A percentile compares a stretch with the other conserved stretches of the same genome.
Conservation (phyloP, 2,797 vertebrate species). For the Sebastes nivosus region DNA sequence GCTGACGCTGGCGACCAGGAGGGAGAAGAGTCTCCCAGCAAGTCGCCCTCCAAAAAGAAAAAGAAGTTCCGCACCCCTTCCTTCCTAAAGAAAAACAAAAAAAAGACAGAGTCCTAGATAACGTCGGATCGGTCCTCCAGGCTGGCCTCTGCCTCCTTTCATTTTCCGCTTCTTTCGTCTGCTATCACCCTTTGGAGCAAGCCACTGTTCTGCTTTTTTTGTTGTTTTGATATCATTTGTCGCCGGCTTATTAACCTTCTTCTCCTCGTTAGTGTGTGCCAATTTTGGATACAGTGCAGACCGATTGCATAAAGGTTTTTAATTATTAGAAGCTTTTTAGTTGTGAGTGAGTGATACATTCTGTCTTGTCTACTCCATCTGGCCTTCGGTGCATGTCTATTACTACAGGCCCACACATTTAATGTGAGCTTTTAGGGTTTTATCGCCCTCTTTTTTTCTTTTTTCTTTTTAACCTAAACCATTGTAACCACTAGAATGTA, state of each 20-base stretch:
- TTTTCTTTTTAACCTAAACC: slow-evolving; percentile 46
- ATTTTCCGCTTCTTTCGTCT: slow-evolving; percentile 23
- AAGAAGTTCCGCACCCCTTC: slow-evolving; percentile 99
- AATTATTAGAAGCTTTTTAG: slow-evolving; percentile 68
- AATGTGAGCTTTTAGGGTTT: slow-evolving; percentile 59
- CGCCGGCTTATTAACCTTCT: slow-evolving; percentile 75
- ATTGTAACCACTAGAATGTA: slow-evolving; percentile 91
- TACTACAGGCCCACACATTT: slow-evolving; percentile 47
- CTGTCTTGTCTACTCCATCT: slow-evolving; percentile 60
- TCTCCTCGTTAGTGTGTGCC: slow-evolving; percentile 77
- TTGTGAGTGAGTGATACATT: slow-evolving; percentile 65
- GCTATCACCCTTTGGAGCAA: slow-evolving; percentile 50
- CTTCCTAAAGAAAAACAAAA: slow-evolving; percentile 99
- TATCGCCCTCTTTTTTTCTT: slow-evolving; percentile 36
- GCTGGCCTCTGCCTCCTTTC: slow-evolving; percentile 45
- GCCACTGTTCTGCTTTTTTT: slow-evolving; percentile 58
- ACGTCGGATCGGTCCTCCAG: slow-evolving; percentile 42
- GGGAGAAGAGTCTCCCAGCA: slow-evolving; percentile 96
- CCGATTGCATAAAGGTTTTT: slow-evolving; percentile 68
- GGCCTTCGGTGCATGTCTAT: slow-evolving; percentile 76
- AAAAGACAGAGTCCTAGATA: slow-evolving; percentile 93
- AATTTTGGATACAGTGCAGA: slow-evolving; percentile 78
- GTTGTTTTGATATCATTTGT: slow-evolving; percentile 58
- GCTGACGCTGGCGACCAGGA: slow-evolving; percentile 85
- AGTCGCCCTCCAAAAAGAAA: slow-evolving; percentile 99